phyloP scores from a whole-genome alignment of 2,113 vertebrate genomes.

The Leptobrachium leishanense region DNA sequence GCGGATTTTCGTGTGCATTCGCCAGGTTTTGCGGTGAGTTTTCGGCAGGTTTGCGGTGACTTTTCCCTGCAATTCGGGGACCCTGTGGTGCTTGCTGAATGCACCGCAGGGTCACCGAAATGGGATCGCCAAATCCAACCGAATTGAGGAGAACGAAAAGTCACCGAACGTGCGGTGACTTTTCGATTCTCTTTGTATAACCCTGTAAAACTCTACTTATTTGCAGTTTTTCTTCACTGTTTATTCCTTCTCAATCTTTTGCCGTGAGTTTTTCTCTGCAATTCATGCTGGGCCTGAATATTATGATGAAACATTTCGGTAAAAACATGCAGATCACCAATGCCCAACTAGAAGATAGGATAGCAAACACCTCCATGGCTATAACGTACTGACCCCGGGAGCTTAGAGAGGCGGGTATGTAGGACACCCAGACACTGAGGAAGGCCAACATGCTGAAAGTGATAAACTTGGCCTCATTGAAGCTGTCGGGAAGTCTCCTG shows the following conservation, averaged over 20 bases:
- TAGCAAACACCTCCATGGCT: constrained; percentile 60
- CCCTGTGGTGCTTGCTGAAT: too few relatives aligned
- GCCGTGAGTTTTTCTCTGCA: neutral
- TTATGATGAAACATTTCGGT: constrained; percentile 30
- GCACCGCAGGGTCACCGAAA: too few relatives aligned
- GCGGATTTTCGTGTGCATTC: too few relatives aligned
- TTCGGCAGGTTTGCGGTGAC: too few relatives aligned
- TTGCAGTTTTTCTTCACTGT: too few relatives aligned
- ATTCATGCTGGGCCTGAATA: constrained; percentile 1
- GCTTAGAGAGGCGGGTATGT: constrained; percentile 43
- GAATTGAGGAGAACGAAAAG: too few relatives aligned
- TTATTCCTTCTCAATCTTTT: neutral
- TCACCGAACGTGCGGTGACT: too few relatives aligned
- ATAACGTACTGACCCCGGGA: constrained; percentile 60
- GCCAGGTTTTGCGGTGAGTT: too few relatives aligned
- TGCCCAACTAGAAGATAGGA: constrained; percentile 55
- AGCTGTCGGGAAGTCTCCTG: constrained; percentile 39
- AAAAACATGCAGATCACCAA: constrained; percentile 20
- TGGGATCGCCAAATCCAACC: too few relatives aligned
- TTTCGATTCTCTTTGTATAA: too few relatives aligned
- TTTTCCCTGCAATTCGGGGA: too few relatives aligned
- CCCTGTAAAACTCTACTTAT: too few relatives aligned
- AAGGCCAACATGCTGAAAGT: constrained; percentile 67
- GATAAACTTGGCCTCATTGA: constrained; percentile 63
- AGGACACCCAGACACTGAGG: constrained; percentile 41